Evolutionary conservation across 2,113 vertebrate species (phyloP).

Genomic region (Psophia crepitans): DNA sequence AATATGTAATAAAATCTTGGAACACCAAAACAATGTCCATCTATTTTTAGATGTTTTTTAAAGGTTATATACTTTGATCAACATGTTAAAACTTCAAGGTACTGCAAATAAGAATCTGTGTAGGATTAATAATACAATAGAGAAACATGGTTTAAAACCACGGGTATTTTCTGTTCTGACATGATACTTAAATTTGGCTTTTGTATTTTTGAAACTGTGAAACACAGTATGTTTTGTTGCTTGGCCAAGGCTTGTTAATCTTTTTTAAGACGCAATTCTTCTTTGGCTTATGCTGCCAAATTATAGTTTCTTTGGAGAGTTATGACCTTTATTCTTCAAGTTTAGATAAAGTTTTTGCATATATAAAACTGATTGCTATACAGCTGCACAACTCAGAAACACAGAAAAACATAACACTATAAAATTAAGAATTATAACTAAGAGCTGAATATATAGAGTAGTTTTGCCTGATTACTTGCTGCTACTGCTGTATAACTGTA

Average conservation of each 20-base stretch:
- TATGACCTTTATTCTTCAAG: neutral
- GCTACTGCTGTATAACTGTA: neutral
- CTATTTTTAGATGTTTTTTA: neutral
- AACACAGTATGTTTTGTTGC: neutral
- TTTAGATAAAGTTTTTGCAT: neutral
- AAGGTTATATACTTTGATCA: neutral
- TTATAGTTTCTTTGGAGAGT: neutral
- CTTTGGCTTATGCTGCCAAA: neutral
- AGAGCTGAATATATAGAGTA: neutral
- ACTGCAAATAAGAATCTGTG: neutral
- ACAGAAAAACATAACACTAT: neutral
- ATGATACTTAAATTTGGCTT: neutral
- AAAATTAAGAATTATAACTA: neutral
- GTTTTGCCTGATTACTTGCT: neutral
- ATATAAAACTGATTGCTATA: neutral
- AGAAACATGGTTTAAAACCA: neutral
- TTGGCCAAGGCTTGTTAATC: neutral
- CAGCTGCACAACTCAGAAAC: neutral
- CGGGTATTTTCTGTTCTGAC: neutral
- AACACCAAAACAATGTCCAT: neutral
- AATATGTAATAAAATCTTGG: neutral
- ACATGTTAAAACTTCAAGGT: neutral
- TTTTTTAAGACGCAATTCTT: neutral
- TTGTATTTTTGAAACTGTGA: neutral
- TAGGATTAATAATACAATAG: neutral